Evolutionary conservation across 2,113 vertebrate genomes (phyloP).

Genomic region (Colinus virginianus): DNA sequence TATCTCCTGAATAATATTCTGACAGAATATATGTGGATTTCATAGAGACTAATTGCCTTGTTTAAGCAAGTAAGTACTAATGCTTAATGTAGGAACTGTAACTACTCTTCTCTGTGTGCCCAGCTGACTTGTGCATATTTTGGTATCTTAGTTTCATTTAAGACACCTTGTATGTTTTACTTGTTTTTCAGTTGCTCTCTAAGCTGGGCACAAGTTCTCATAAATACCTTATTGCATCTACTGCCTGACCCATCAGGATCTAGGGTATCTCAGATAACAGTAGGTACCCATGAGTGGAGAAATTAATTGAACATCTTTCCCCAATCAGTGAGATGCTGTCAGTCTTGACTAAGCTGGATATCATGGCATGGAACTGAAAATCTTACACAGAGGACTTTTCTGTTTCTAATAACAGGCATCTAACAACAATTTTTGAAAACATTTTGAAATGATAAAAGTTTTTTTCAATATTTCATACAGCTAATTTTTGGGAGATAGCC

Average conservation of each 20-base stretch:
- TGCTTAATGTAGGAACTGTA: neutral
- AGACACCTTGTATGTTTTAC: neutral
- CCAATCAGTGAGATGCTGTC: neutral
- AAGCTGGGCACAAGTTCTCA: neutral
- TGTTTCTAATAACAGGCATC: neutral
- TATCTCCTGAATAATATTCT: neutral
- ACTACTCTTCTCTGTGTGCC: neutral
- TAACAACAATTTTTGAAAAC: neutral
- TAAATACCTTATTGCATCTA: neutral
- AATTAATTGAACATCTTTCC: neutral
- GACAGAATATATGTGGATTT: neutral
- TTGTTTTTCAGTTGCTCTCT: neutral
- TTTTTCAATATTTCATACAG: neutral
- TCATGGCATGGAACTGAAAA: neutral
- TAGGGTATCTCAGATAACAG: neutral
- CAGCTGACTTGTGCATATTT: neutral
- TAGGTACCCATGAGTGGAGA: rapidly evolving
- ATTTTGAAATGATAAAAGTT: neutral
- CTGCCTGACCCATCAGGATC: neutral
- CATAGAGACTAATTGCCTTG: neutral
- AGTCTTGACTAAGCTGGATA: neutral
- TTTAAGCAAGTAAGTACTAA: neutral
- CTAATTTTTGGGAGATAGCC: neutral
- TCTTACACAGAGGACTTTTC: neutral
- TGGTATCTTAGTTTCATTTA: neutral